Evolutionary conservation across 1,140 invertebrate genomes (phyloP).

Genomic region (Trachelipus rathkii): DNA sequence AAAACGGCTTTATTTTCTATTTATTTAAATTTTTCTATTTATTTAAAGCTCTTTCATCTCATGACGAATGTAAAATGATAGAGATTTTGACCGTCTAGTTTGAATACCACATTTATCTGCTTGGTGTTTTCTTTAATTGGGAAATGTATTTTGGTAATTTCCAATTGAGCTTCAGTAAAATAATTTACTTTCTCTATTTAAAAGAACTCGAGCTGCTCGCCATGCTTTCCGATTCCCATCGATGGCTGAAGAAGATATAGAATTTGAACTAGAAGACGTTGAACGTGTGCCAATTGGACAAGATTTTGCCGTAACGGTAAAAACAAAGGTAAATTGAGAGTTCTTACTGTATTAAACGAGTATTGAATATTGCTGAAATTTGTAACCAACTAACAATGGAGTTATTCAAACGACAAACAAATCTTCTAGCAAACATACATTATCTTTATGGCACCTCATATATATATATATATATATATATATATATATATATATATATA

Average conservation of each 20-base stretch:
- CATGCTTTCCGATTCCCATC: constrained; percentile 17
- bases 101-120: not conserved
- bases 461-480: too few species aligned
- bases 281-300: not conserved
- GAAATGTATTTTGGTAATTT: not conserved
- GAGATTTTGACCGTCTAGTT: not conserved
- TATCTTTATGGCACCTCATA: too few species aligned
- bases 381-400: too few species aligned
- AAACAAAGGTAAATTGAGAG: not conserved
- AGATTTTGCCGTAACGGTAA: not conserved
- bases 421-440: too few species aligned
- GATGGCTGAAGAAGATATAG: constrained; percentile 11
- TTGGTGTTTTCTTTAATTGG: not conserved
- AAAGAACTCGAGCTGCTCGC: not conserved
- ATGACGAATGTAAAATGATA: too few species aligned
- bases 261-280: constrained; percentile 3
- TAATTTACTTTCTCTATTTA: not conserved
- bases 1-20: too few species aligned
- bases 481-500: too few species aligned
- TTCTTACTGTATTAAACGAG: too few species aligned
- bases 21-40: too few species aligned
- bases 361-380: too few species aligned
- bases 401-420: too few species aligned
- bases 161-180: not conserved
- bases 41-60: not conserved